Evolutionary conservation across 2,888 invertebrate genomes (phyloP).

Genomic region (Erpobdella octoculata): DNA sequence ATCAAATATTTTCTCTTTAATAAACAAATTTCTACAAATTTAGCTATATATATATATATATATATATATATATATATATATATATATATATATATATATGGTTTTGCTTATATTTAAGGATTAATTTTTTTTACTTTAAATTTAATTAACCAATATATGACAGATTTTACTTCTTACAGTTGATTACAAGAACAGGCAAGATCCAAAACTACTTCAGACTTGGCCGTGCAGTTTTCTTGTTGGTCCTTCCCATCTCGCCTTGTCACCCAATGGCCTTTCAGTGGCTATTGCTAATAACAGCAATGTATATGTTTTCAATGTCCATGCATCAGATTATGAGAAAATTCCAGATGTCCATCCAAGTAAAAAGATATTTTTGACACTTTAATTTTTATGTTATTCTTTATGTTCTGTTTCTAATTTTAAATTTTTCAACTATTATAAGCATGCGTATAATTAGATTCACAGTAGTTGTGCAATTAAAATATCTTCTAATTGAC

Average conservation of each 20-base stretch:
- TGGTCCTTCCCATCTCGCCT: conserved; percentile 57
- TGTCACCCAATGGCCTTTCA: conserved; percentile 73
- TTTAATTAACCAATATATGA: background rate
- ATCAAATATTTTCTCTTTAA: too few species aligned
- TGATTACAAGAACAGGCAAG: conserved; percentile 70
- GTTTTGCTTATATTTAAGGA: too few species aligned
- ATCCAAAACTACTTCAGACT: conserved; percentile 64
- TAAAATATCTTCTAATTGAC: too few species aligned
- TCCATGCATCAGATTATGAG: conserved; percentile 62
- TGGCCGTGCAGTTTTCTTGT: conserved; percentile 53
- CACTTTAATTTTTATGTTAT: background rate
- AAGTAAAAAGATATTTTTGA: conserved; percentile 43
- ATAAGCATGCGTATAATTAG: too few species aligned
- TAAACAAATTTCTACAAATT: too few species aligned
- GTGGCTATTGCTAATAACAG: conserved; percentile 64
- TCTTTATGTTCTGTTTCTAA: background rate
- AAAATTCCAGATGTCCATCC: conserved; percentile 61
- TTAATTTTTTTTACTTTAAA: background rate
- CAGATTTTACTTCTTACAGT: conserved; percentile 58
- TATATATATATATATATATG: too few species aligned
- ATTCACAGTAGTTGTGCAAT: too few species aligned
- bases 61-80: too few species aligned
- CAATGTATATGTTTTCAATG: conserved; percentile 64
- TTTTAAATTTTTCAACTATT: background rate
- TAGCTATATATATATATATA: too few species aligned